These are phyloP conservation scores for Sparidentex hasta DNA, from an alignment of 2,797 vertebrate species.

Conservation along the genomic window DNA sequence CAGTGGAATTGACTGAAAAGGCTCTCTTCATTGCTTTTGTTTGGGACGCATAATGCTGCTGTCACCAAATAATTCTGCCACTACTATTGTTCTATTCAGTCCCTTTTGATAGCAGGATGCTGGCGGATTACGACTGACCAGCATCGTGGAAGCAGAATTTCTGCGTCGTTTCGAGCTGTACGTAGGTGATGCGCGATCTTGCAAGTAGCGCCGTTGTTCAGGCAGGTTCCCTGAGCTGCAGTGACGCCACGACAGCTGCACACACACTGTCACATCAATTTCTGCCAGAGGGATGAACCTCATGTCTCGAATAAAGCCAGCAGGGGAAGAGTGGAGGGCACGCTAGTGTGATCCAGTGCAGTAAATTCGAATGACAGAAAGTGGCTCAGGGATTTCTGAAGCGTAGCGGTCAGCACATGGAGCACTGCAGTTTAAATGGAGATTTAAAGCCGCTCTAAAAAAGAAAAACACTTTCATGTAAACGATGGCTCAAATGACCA, in stretches of 20 bases:
- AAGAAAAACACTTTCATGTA: not conserved
- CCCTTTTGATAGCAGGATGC: constrained; percentile 39
- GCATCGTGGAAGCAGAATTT: constrained; percentile 10
- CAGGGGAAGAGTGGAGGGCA: constrained; percentile 18
- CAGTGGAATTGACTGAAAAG: constrained; percentile 54
- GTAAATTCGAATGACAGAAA: constrained; percentile 50
- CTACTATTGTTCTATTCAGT: constrained; percentile 54
- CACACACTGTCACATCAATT: constrained; percentile 40
- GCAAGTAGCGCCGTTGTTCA: not conserved
- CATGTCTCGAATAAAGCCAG: constrained; percentile 28
- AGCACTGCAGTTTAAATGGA: not conserved
- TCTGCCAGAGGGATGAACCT: constrained; percentile 26
- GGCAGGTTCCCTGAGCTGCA: not conserved
- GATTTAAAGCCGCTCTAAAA: constrained; percentile 16
- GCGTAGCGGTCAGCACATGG: not conserved
- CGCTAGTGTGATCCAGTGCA: constrained; percentile 10
- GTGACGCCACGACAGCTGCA: not conserved
- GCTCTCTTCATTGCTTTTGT: constrained; percentile 65
- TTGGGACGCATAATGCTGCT: constrained; percentile 60
- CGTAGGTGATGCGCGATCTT: constrained; percentile 5
- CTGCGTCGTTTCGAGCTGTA: not conserved
- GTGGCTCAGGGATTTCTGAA: constrained; percentile 29
- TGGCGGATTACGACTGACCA: constrained; percentile 43
- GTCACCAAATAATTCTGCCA: constrained; percentile 50
- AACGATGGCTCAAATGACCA: not conserved